A percentile compares a stretch with the other conserved stretches of the same genome.
Conservation (phyloP, 2,888 invertebrate genomes). For the Oligia strigilis region DNA sequence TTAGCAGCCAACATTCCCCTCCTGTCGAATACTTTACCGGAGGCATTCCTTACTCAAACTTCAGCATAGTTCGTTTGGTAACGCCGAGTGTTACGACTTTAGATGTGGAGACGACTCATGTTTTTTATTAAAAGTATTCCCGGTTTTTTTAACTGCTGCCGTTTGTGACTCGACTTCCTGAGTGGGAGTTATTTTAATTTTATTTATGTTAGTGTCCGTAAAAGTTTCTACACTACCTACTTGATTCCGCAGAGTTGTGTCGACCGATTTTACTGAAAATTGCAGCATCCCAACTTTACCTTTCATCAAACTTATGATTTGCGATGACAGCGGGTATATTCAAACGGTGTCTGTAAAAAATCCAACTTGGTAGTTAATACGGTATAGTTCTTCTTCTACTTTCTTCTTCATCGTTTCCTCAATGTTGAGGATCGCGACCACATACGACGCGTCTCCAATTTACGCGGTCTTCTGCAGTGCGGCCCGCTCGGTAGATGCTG, state of each 20-base stretch:
- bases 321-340: background rate
- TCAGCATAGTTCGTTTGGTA: constrained; percentile 11
- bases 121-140: constrained; percentile 1
- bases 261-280: background rate
- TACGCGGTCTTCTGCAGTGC: no score
- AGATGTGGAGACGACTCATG: background rate
- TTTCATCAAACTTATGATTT: background rate
- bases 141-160: background rate
- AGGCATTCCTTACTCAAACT: constrained; percentile 27
- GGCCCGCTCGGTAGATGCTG: background rate
- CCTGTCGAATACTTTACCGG: constrained; percentile 40
- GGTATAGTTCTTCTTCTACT: no score
- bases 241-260: background rate
- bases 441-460: no score
- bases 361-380: background rate
- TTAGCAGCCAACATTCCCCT: constrained; percentile 25
- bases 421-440: no score
- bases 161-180: constrained; percentile 5
- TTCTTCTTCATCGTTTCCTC: background rate
- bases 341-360: background rate
- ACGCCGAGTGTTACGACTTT: background rate
- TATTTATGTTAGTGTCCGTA: background rate
- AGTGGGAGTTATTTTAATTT: background rate
- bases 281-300: background rate
- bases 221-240: background rate